Evolutionary conservation across 2,888 invertebrate species (phyloP), one percentile per base, ranked within the genome.

Genomic region (Dynastes hyllus): DNA sequence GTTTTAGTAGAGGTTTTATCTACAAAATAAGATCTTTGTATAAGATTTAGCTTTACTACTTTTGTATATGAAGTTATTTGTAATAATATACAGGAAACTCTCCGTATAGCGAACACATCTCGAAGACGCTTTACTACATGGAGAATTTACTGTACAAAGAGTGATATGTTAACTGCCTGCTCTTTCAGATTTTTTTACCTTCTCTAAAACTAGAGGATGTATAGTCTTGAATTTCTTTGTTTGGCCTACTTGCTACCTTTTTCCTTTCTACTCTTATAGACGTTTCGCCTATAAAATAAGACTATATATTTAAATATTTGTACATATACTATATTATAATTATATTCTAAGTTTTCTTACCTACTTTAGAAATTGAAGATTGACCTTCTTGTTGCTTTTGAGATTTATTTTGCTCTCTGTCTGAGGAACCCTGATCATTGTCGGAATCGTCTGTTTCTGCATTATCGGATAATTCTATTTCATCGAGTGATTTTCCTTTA

Each of bases 401-500:
- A 53, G 2, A 53, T 53, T 53, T 53, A 53, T 53, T 53, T 53
- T 53, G 53, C 11, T 9, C 53, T 53, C 53, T 53, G 53, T 53
- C 53, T 53, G 53, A n/a, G 53, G 53, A 53, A 53, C 9, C 53
- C 53, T 53, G 53, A 53, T 53, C 53, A 9, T 53, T 9, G 22
- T 70, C 70, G 27, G 61, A 29, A n/a, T 75, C 75, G 22, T 66
- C 75, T 55, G 77, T 45, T 78, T 37, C 77, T 58, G 16, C 5
- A 53, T 53, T 70, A 29, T 78, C 69, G 32, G 77, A 78, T 45
- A 79, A 53, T 37, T 69, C 63, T 79, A 80, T 79, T 69, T 80
- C 79, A 29, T 81, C 76, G 9, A 81, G 53, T 8, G 79, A 22
- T 79, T 81, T 80, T 58, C 79, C 79, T 63, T 81, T 82, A 65